Conservation (phyloP, 2,113 vertebrate species). For the Anarrhichthys ocellatus region DNA sequence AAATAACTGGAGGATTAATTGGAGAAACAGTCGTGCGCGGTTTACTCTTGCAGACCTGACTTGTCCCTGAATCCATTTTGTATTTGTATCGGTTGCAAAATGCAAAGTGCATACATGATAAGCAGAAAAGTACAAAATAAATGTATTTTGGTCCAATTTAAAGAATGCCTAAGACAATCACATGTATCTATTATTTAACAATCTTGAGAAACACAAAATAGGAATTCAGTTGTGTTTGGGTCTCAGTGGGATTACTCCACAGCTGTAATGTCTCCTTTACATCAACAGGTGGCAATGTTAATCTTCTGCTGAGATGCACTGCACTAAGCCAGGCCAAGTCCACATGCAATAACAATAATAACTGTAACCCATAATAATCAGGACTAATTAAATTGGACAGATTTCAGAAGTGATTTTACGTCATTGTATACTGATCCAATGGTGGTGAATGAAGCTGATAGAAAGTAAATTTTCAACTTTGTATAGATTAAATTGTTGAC, state of each 20-base stretch:
- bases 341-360: neutral
- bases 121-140: neutral
- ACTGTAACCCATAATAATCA: neutral
- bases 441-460: neutral
- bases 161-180: neutral
- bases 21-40: conserved; percentile 8
- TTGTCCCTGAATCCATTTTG: neutral
- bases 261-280: conserved; percentile 17
- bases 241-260: neutral
- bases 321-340: neutral
- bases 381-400: neutral
- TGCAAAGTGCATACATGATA: neutral
- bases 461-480: neutral
- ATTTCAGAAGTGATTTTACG: neutral
- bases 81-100: neutral
- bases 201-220: neutral
- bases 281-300: conserved; percentile 64
- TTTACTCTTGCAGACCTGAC: conserved; percentile 25
- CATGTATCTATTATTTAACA: neutral
- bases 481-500: neutral
- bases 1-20: conserved; percentile 58
- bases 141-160: neutral
- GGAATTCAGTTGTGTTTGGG: neutral
- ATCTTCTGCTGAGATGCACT: conserved; percentile 13
- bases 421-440: neutral